Percentiles rank a stretch among this genome's conserved stretches.
Conservation (phyloP, 1,140 invertebrate species). For the Condylostylus longicornis region DNA sequence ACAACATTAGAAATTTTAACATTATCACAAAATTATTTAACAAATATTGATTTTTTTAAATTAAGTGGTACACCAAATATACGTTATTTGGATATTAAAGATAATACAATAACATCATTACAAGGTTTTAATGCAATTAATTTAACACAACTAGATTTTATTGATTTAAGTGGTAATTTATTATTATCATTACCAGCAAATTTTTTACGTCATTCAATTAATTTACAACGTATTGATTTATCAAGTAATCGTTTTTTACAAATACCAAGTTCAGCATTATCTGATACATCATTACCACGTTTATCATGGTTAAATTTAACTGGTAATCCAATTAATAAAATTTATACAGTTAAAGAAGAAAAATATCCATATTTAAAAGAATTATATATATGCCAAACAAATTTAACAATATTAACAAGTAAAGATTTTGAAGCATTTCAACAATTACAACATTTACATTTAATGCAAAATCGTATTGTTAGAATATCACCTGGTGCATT, state of each 20-base stretch:
- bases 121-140: constrained; percentile 62
- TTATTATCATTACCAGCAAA: constrained; percentile 63
- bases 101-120: constrained; percentile 58
- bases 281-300: constrained; percentile 53
- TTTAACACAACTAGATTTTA: constrained; percentile 49
- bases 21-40: constrained; percentile 53
- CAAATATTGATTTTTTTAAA: constrained; percentile 57
- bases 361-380: constrained; percentile 52
- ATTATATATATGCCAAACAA: constrained; percentile 65
- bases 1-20: constrained; percentile 57
- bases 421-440: constrained; percentile 81
- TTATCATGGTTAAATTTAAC: constrained; percentile 65
- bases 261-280: constrained; percentile 63
- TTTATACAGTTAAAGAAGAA: constrained; percentile 34
- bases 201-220: constrained; percentile 56
- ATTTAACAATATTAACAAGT: constrained; percentile 69
- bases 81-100: constrained; percentile 49
- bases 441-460: constrained; percentile 53
- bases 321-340: constrained; percentile 57
- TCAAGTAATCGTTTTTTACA: constrained; percentile 66
- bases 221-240: constrained; percentile 58
- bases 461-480: constrained; percentile 60
- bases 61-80: constrained; percentile 56
- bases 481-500: constrained; percentile 75
- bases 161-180: constrained; percentile 60